Conservation (phyloP, 2,888 invertebrate genomes). For the Chalcis sispes region DNA sequence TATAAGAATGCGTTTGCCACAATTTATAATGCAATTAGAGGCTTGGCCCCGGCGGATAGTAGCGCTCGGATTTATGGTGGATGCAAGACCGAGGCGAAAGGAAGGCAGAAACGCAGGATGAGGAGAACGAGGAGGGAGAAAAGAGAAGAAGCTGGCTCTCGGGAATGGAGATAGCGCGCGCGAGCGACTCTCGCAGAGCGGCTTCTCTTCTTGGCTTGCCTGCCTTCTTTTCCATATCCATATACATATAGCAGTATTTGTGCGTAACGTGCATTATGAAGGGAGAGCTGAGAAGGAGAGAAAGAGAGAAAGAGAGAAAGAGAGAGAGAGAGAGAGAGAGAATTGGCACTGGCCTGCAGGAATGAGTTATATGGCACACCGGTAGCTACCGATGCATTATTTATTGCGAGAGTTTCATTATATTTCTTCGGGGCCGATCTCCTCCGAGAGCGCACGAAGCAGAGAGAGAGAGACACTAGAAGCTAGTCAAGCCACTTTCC, state of each 20-base stretch:
- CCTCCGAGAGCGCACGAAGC: neutral
- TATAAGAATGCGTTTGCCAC: conserved; percentile 68
- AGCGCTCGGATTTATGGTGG: conserved; percentile 75
- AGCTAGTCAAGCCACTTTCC: conserved; percentile 56
- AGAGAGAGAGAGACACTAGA: neutral
- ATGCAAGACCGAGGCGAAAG: conserved; percentile 52
- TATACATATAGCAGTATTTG: neutral
- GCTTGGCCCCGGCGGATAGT: conserved; percentile 64
- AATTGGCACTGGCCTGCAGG: conserved; percentile 64
- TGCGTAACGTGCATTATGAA: neutral
- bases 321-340: conserved; percentile 48
- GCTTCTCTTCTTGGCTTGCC: conserved; percentile 2
- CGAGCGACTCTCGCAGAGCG: conserved; percentile 34
- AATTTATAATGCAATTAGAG: conserved; percentile 76
- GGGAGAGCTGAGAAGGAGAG: conserved; percentile 46
- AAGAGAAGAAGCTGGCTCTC: conserved; percentile 52
- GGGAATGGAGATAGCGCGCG: conserved; percentile 46
- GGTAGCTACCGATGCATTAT: conserved; percentile 75
- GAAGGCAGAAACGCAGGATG: neutral
- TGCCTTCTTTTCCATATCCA: neutral
- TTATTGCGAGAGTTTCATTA: conserved; percentile 75
- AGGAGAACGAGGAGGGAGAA: conserved; percentile 59
- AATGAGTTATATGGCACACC: conserved; percentile 74
- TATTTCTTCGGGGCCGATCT: conserved; percentile 66
- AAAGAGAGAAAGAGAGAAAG: conserved; percentile 31